Evolutionary conservation across 2,113 vertebrate species (phyloP), one percentile per base, ranked within the genome.

Genomic region (Chelonoidis abingdonii): DNA sequence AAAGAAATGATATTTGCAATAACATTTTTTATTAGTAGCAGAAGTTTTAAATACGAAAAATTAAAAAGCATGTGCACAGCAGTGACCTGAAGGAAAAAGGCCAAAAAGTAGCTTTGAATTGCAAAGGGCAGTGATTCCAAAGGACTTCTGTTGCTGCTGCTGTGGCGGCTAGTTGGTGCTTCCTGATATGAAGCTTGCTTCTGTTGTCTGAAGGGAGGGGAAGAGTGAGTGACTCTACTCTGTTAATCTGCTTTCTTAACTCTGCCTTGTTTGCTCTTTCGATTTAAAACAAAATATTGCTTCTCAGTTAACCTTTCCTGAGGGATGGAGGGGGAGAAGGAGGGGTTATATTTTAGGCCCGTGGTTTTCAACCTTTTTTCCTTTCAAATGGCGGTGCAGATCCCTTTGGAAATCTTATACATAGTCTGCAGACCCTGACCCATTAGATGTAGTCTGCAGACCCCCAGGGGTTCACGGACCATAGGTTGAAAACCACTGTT

Each of bases 1-100:
- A 52, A 85, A 86, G 93, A 91, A 95, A 91, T 83, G 0, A 52
- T 52, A 93, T 81, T 93, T 54, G 81, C 93, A 3, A 87, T 84
- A 92, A n/a, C 27, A 87, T 93, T 92, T 69, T 86, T 9, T 9
- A 89, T 65, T 89, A 80, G 83, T 83, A 86, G 35, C 52, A 94
- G 89, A 92, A 91, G 50, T 91, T 97, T 97, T 25, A 91, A 89
- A 95, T 95, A 84, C 93, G 29, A 90, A 47, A 0, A 0, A 86
- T 41, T 41, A 50, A 47, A 57, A 85, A 52, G 90, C 65, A 56
- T 93, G 89, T 52, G 93, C 95, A 76, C 86, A 95, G 89, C 88
- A 87, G 56, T 59, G 29, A 50, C 54, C 91, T 87, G 80, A 65
- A 85, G 69, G 54, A 52, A 57, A 87, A 88, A 49, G 50, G 50